Conservation (phyloP, 2,888 invertebrate genomes). For the Cerastis rubricosa region DNA sequence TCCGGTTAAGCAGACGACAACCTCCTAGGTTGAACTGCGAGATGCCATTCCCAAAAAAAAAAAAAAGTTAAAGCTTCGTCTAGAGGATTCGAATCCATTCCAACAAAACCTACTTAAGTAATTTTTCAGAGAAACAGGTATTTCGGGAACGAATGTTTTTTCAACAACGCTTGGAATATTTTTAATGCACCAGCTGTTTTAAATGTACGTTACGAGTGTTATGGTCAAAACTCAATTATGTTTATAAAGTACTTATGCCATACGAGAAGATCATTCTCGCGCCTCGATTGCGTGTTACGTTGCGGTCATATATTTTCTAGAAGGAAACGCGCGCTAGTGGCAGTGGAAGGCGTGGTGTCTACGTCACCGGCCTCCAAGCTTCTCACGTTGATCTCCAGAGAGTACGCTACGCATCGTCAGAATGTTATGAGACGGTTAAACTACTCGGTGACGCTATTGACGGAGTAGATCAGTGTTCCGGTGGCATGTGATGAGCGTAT, state of each 20-base stretch:
- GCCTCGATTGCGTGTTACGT: constrained; percentile 15
- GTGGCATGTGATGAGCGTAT: constrained; percentile 74
- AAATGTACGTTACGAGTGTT: constrained; percentile 20
- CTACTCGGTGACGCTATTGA: constrained; percentile 60
- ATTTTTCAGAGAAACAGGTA: not conserved
- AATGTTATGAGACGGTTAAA: constrained; percentile 45
- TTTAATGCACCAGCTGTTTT: constrained; percentile 3
- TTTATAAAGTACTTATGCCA: constrained; percentile 35
- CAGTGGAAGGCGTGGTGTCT: constrained; percentile 47
- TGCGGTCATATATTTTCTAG: constrained; percentile 36
- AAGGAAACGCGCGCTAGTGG: constrained; percentile 19
- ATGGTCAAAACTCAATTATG: not conserved
- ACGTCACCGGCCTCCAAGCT: constrained; percentile 48
- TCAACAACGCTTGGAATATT: not conserved
- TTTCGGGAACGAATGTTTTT: not conserved
- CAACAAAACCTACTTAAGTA: not conserved
- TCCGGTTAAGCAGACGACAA: too few species aligned
- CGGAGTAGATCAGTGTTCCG: constrained; percentile 62
- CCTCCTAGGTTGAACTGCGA: too few species aligned
- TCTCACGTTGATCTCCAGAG: constrained; percentile 49
- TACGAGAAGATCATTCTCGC: constrained; percentile 19
- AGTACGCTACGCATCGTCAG: constrained; percentile 48
- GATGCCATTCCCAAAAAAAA: too few species aligned
- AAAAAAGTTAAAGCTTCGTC: not conserved
- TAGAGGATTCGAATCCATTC: not conserved